Evolutionary conservation across 2,113 vertebrate species (phyloP), one percentile per base, ranked within the genome.

Genomic region (Halcyon malimbica): DNA sequence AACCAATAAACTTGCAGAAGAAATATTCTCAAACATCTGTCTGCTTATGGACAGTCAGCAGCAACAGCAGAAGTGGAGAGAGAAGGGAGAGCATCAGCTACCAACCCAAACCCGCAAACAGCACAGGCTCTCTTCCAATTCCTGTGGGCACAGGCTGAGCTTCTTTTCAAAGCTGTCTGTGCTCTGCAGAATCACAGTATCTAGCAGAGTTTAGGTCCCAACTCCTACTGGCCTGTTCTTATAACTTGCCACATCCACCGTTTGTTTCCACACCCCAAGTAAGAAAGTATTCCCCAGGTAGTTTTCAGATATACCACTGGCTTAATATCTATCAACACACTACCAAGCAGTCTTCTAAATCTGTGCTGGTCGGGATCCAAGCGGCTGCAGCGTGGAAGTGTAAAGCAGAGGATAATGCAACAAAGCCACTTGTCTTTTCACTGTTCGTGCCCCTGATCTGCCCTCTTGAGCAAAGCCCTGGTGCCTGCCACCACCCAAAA

Each of bases 21-120:
- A 91, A 87, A 67, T 54, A 63, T 48, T 88, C 16, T 65, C 51
- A 83, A 67, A 41, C 21, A 88, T 33, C 46, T 80, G 23, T 42
- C 54, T 93, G n/a, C 35, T 94, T 84, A 78, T 12, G 23, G 64
- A 74, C 68, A 84, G 51, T 31, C 76, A 94, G 64, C 31, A 96
- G 53, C 68, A 73, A 41, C 53, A 84, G 74, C 19, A 84, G 46
- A 63, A 93, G 33, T 6, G 4, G 20, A 80, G 73, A 74, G 21
- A 77, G 19, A 84, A 23, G 75, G 64, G 9, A 77, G 33, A 94
- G 54, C 14, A 16, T 13, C 51, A 88, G 41, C 63, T 85, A 76
- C 63, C 71, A 89, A 9, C 28, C 15, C 18, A 95, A 93, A 78
- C 11, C 14, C 57, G 84, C 7, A 31, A 51, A 84, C 3, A 75